Base-by-base conservation (phyloP, 2,888 invertebrate species). In the Lasioglossum vierecki region DNA sequence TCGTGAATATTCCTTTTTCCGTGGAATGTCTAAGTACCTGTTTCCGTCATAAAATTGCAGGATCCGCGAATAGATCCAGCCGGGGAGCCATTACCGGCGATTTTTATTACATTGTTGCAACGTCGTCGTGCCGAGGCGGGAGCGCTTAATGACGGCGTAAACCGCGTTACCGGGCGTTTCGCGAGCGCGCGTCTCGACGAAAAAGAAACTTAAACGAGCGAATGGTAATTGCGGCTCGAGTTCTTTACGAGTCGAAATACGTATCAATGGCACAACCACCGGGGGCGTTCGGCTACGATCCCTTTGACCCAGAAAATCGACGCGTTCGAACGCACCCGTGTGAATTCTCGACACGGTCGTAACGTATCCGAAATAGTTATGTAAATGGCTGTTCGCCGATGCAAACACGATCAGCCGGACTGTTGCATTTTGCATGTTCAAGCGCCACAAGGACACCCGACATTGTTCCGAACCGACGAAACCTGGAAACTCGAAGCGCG, bases 31-130 rank as follows among this genome's bases (percentile, higher is more conserved):
- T 11, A 22, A 49, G 22, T 22, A 26, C 46, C 46, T 30, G 72
- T 72, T 73, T 49, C 30, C 35, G 49, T 49, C 72, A 26, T 73
- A 49, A 73, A 73, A 35, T 22, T 35, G 35, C 30, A 22, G 46
- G 49, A 53, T 49, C 72, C 35, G 30, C 35, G 46, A 49, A 49
- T 9, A 72, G 49, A 30, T 30, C 8, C 71, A 26, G 46, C 46
- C 46, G 30, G 30, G 9, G 9, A 39, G 39, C 66, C 66, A 46
- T 46, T 49, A 18, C 49, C 46, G 11, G 30, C 35, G 72, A 44
- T 49, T 73, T 73, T 73, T 73, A 73, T 26, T 44, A 46, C 72
- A 44, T 46, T 72, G 46, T 46, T 49, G 72, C 49, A 49, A 73
- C 39, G 68, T 4, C n/a, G 57, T n/a, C 57, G 57, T n/a, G n/a